Base-by-base conservation (phyloP, 2,888 invertebrate genomes). In the Perithous albicinctus region DNA sequence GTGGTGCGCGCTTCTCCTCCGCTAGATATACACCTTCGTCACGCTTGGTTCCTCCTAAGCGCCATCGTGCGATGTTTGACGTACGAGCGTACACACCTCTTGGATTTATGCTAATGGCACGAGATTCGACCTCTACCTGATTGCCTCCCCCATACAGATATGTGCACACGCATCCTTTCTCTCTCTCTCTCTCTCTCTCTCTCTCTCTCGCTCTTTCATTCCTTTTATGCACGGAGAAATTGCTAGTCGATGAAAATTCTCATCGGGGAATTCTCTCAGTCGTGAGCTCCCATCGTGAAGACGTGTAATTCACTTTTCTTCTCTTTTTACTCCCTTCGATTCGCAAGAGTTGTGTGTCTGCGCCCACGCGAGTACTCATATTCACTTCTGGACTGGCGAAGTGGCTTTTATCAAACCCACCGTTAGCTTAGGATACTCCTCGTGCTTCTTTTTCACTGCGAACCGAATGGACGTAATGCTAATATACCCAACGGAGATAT, bases 401-500 rank as follows among this genome's bases (percentile, higher is more conserved):
- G n/a, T n/a, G 12, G 41, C 41, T 56, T 70, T 70, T 70, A 70
- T 70, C 56, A 56, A 10, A 3, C 70, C 23, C 41, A 56, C 70
- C 70, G 70, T 70, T 70, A n/a, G n/a, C n/a, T n/a, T n/a, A 70
- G 41, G 41, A 54, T 70, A 56, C 56, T 41, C 63, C 5, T 2
- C 18, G 59, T 29, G 29, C 1, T 29, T n/a, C 35, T 46, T 43
- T 46, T 48, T 18, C 67, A 6, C 15, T n/a, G 32, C 15, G 54
- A 18, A 56, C 15, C 26, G 48, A 32, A n/a, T 74, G 48, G 29
- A 61, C n/a, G 59, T 51, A 70, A 72, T 56, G 69, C 63, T 48
- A 56, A 64, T 61, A 51, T 20, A 26, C 43, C 48, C 48, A 81
- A 69, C 63, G 81, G 70, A 75, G 83, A 84, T 51, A 79, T 82